Evolutionary conservation across 2,888 invertebrate genomes (phyloP).

Genomic region (Apotomis turbidana): DNA sequence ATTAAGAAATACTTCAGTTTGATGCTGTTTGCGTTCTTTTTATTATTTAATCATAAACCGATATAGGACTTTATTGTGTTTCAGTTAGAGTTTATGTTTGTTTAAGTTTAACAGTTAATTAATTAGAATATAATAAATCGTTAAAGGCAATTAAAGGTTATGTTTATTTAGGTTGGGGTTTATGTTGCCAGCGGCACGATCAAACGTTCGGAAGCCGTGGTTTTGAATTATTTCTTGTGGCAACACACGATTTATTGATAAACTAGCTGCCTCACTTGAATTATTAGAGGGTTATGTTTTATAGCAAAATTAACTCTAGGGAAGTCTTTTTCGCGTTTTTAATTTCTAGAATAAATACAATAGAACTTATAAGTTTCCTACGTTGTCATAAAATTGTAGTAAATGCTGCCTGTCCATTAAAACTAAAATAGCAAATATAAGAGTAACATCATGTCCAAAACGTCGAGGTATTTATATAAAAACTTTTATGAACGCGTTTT

Average conservation of each 20-base stretch:
- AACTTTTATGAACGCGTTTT: too few species aligned
- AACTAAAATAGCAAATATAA: too few species aligned
- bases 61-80: constrained; percentile 12
- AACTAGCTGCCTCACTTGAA: constrained; percentile 33
- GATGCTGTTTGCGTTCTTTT: constrained; percentile 26
- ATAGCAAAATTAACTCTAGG: neutral
- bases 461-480: too few species aligned
- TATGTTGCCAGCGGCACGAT: constrained; percentile 42
- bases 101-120: constrained; percentile 33
- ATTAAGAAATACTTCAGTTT: constrained; percentile 37
- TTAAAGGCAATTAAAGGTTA: constrained; percentile 51
- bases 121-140: constrained; percentile 46
- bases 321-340: too few species aligned
- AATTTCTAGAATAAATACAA: too few species aligned
- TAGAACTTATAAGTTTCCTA: too few species aligned
- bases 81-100: neutral
- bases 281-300: constrained; percentile 3
- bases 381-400: too few species aligned
- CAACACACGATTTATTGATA: constrained; percentile 38
- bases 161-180: constrained; percentile 50
- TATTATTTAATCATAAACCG: neutral
- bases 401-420: too few species aligned
- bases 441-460: too few species aligned
- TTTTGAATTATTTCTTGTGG: constrained; percentile 40
- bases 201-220: constrained; percentile 42